phyloP scores from a whole-genome alignment of 2,888 invertebrate species.

The Julus scanicus region DNA sequence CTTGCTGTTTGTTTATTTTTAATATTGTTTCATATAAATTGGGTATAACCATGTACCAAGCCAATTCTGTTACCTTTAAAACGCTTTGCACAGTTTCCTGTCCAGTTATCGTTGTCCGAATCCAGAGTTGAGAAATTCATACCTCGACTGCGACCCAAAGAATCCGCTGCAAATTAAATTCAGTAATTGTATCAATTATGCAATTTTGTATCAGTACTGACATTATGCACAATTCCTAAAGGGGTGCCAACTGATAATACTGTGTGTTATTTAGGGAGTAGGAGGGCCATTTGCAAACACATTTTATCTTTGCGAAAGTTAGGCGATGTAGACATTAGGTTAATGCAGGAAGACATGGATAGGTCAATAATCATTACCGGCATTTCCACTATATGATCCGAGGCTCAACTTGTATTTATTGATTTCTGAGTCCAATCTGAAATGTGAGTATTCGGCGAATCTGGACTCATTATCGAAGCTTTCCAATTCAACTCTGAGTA shows the following conservation, averaged over 20 bases:
- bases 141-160: constrained; percentile 60
- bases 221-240: background rate
- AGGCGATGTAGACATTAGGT: no score
- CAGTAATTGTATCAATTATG: background rate
- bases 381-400: constrained; percentile 60
- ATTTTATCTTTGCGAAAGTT: background rate
- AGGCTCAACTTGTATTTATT: constrained; percentile 60
- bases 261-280: background rate
- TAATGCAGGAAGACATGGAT: background rate
- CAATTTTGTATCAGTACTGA: background rate
- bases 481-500: constrained; percentile 60
- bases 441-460: constrained; percentile 60
- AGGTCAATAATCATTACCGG: constrained; percentile 55
- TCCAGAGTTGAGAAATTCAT: constrained; percentile 61
- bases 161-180: constrained; percentile 58
- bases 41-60: no score
- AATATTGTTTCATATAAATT: no score
- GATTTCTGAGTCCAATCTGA: constrained; percentile 59
- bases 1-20: no score
- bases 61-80: constrained; percentile 49
- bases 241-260: background rate
- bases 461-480: constrained; percentile 61
- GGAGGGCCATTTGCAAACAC: background rate
- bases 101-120: constrained; percentile 61
- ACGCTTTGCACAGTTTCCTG: constrained; percentile 60